phyloP scores from a whole-genome alignment of 2,113 vertebrate genomes.

The Megaceryle torquata region DNA sequence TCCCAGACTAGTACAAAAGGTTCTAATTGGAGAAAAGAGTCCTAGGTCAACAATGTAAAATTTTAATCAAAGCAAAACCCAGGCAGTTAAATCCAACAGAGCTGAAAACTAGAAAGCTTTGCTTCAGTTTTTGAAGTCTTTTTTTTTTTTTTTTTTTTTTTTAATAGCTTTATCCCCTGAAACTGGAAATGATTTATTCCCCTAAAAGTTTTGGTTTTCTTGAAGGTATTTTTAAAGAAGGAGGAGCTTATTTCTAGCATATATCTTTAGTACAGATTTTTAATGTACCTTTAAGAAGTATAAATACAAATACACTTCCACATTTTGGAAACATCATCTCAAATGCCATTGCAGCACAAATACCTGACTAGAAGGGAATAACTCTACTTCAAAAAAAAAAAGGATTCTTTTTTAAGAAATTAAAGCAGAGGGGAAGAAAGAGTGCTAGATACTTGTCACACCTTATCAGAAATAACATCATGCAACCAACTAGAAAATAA shows the following conservation, averaged over 20 bases:
- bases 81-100: neutral
- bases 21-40: neutral
- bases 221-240: neutral
- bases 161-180: neutral
- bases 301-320: neutral
- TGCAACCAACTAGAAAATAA: neutral
- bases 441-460: neutral
- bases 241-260: neutral
- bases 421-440: neutral
- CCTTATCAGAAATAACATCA: neutral
- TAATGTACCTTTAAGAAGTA: neutral
- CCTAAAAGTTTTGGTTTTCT: neutral
- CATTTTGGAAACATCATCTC: neutral
- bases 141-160: neutral
- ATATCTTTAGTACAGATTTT: neutral
- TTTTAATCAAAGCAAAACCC: slow-evolving; percentile 2
- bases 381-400: neutral
- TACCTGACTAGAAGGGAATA: neutral
- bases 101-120: neutral
- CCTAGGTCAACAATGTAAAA: neutral
- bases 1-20: neutral
- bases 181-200: neutral
- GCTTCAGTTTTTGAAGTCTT: neutral
- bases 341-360: neutral
- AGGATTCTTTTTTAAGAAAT: neutral